These are phyloP conservation scores for Cryptoprocta ferox DNA, from an alignment of 2,797 vertebrate species.

Conservation along the genomic window DNA sequence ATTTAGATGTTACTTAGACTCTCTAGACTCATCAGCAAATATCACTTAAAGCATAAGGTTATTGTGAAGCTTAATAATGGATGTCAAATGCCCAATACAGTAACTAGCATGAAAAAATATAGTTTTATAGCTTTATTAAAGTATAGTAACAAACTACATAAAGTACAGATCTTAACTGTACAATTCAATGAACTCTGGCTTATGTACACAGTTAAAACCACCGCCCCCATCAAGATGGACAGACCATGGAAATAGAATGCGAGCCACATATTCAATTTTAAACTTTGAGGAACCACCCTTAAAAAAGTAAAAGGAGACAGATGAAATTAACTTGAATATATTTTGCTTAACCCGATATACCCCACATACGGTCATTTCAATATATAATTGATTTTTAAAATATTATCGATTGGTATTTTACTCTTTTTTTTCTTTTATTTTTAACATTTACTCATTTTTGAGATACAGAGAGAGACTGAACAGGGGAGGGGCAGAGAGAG, in stretches of 20 bases:
- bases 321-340: conserved; percentile 22
- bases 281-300: not conserved
- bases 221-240: not conserved
- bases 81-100: not conserved
- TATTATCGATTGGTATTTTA: not conserved
- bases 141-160: not conserved
- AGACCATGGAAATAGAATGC: not conserved
- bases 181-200: not conserved
- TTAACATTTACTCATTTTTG: too few relatives aligned
- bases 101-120: not conserved
- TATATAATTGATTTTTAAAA: conserved; percentile 16
- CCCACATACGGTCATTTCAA: conserved; percentile 25
- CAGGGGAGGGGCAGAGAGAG: too few relatives aligned
- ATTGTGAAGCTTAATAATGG: not conserved
- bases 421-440: too few relatives aligned
- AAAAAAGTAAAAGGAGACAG: not conserved
- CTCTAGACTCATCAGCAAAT: conserved; percentile 11
- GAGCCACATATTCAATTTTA: not conserved
- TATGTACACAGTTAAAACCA: not conserved
- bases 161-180: not conserved
- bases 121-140: conserved; percentile 42
- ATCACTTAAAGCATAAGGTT: not conserved
- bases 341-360: conserved; percentile 16
- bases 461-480: too few relatives aligned
- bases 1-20: not conserved